Evolutionary conservation across 2,113 vertebrate species (phyloP).

Genomic region (Corydoras sp.): DNA sequence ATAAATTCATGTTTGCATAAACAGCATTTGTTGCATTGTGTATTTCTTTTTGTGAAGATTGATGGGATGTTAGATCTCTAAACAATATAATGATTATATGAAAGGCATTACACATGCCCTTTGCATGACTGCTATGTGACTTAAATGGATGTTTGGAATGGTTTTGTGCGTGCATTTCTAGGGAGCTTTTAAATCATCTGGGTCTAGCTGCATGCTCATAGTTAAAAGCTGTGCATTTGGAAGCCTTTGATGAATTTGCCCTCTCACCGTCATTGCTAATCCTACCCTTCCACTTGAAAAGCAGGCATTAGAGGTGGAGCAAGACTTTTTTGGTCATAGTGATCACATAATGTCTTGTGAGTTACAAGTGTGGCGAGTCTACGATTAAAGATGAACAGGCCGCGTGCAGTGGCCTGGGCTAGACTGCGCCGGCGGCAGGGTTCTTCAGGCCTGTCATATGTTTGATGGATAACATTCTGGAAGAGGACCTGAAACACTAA

Average conservation of each 20-base stretch:
- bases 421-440: too few relatives aligned
- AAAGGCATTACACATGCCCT: too few relatives aligned
- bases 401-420: background rate
- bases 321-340: constrained; percentile 53
- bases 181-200: background rate
- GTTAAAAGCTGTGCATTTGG: background rate
- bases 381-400: constrained; percentile 55
- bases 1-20: too few relatives aligned
- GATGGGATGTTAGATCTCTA: too few relatives aligned
- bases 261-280: constrained; percentile 48
- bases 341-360: constrained; percentile 54
- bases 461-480: too few relatives aligned
- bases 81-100: too few relatives aligned
- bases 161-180: constrained; percentile 40
- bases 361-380: constrained; percentile 46
- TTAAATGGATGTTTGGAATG: constrained; percentile 60
- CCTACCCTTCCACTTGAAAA: constrained; percentile 51
- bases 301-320: constrained; percentile 42
- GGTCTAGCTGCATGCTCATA: background rate
- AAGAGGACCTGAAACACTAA: too few relatives aligned
- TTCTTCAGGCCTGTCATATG: too few relatives aligned
- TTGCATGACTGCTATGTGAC: constrained; percentile 53
- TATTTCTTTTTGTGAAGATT: too few relatives aligned
- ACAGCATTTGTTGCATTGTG: too few relatives aligned
- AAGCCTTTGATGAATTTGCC: constrained; percentile 44